Evolutionary conservation across 2,888 invertebrate species (phyloP), one percentile per base, ranked within the genome.

Genomic region (Mantis religiosa): DNA sequence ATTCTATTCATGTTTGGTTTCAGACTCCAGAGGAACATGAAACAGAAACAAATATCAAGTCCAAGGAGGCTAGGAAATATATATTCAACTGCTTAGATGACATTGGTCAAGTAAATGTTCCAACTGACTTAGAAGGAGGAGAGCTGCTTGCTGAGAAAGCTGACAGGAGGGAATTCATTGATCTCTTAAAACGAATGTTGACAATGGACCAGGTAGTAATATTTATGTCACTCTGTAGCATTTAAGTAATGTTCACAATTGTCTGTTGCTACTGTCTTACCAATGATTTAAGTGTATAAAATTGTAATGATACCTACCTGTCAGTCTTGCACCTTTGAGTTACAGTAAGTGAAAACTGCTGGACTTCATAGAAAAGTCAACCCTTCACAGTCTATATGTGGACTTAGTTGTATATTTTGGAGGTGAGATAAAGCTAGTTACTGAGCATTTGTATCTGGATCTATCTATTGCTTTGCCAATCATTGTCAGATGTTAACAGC

Each of bases 41-140:
- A 94, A 96, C 97, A 25, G 99, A 99, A 94, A 99, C 99, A 86
- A 98, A 98, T 91, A 98, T 99, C 92, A 99, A 99, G 94, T 99
- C 99, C 91, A 99, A 99, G 94, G 99, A 99, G 94, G 99, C 99
- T 7, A 95, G 99, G 92, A 99, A 99, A 94, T 99, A 99, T 93
- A 99, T 99, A 92, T 99, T 99, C 94, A 99, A 99, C 94, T 99
- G 99, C 94, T 95, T 99, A 91, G 99, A 99, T 93, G 99, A 99
- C 93, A 99, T 99, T 93, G 98, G 97, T 90, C 97, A 98, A 94
- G 98, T 98, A 12, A 98, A 98, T 93, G 98, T 98, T 91, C 98
- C 98, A 90, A 98, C 98, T n/a, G 99, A 99, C 94, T 95, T 99
- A 91, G 99, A 99, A 93, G 98, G 99, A 41, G 98, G 98, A 90